These are phyloP conservation scores for Acrobasis suavella DNA, from an alignment of 2,888 invertebrate species.

Conservation along the genomic window DNA sequence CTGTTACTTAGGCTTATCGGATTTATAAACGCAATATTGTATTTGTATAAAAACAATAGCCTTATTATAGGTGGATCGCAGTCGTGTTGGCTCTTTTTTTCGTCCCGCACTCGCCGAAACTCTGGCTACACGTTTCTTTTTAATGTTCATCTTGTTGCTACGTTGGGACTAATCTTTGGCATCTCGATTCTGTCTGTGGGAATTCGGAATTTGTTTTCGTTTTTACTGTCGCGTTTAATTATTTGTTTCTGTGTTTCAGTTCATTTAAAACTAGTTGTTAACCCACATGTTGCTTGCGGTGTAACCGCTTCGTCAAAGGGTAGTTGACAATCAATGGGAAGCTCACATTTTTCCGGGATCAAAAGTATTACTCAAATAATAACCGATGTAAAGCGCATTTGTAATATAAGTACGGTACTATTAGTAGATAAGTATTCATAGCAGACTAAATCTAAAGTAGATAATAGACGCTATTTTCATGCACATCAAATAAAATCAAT, in stretches of 20 bases:
- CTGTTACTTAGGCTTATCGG: conserved; percentile 72
- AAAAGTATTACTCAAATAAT: too few species aligned
- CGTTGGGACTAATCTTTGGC: conserved; percentile 23
- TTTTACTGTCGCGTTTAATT: conserved; percentile 10
- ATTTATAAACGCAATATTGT: conserved; percentile 82
- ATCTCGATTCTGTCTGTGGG: conserved; percentile 19
- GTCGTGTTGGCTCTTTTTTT: conserved; percentile 63
- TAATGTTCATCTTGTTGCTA: conserved; percentile 29
- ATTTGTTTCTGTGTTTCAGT: conserved; percentile 3
- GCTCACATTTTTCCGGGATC: too few species aligned
- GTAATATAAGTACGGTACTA: too few species aligned
- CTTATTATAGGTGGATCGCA: conserved; percentile 78
- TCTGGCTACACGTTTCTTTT: conserved; percentile 41
- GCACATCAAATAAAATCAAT: too few species aligned
- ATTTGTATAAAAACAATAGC: conserved; percentile 82
- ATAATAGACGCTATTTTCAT: too few species aligned
- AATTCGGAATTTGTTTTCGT: conserved; percentile 18
- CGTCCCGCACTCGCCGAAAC: conserved; percentile 52
- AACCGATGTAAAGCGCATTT: too few species aligned
- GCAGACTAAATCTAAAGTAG: too few species aligned
- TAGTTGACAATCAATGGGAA: background rate
- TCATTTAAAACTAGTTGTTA: background rate
- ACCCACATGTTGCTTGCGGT: too few species aligned
- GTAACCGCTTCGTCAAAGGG: background rate
- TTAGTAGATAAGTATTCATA: too few species aligned